These are phyloP conservation scores for Drosophila ezoana DNA, from an alignment of 2,888 invertebrate genomes.

Conservation along the genomic window DNA sequence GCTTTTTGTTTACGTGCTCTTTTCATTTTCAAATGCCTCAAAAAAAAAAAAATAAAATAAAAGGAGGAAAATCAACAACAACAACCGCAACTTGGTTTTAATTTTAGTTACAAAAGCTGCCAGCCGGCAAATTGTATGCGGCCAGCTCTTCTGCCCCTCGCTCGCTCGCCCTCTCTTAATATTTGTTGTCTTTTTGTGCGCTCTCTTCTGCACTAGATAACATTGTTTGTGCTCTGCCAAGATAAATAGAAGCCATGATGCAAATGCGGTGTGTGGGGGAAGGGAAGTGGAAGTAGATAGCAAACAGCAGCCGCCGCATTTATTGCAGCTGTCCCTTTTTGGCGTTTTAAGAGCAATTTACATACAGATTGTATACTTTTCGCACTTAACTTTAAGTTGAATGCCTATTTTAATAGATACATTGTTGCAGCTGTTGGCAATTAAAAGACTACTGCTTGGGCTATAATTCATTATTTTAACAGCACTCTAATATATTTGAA, in stretches of 20 bases:
- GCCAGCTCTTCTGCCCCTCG: not conserved
- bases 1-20: conserved; percentile 71
- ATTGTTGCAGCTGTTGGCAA: not conserved
- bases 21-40: conserved; percentile 47
- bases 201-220: conserved; percentile 55
- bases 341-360: conserved; percentile 20
- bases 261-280: conserved; percentile 7
- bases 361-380: not conserved
- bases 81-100: conserved; percentile 28
- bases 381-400: not conserved
- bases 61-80: too few relatives aligned
- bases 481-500: not conserved
- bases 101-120: conserved; percentile 52
- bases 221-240: conserved; percentile 57
- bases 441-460: not conserved
- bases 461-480: not conserved
- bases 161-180: not conserved
- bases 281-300: conserved; percentile 12
- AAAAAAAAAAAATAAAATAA: conserved; percentile 11
- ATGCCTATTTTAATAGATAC: conserved; percentile 7
- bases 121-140: conserved; percentile 37
- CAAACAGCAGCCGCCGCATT: conserved; percentile 8
- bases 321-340: conserved; percentile 9
- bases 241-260: conserved; percentile 45
- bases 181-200: conserved; percentile 7